Base-by-base conservation (phyloP, 2,888 invertebrate genomes). In the Spilarctia lutea region DNA sequence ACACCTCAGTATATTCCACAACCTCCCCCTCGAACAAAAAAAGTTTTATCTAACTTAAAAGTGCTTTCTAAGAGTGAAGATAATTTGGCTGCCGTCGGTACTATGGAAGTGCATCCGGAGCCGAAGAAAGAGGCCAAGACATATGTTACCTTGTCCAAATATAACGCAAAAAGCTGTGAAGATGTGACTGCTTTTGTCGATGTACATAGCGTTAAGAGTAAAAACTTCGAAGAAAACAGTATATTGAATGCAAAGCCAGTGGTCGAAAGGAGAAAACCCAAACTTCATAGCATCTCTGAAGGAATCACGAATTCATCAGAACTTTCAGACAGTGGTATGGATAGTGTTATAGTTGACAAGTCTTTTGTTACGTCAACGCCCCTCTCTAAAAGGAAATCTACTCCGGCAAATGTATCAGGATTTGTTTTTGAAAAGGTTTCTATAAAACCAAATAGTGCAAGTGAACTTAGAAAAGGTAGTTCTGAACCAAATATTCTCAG, bases 401-500 rank as follows among this genome's bases (percentile, higher is more conserved):
- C 91, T 74, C 90, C 91, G 27, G 88, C 88, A n/a, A 86, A 91
- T 75, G 87, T 90, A 85, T 88, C 92, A 79, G 90, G 90, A 85
- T 85, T 87, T 78, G 89, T 90, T 88, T 95, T 95, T 83, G 91
- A 93, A 78, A 95, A 91, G 91, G 94, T 94, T 84, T 79, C 84
- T 63, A 92, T 87, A 75, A 91, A 92, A 85, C 79, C 85, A 33
- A 85, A 78, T 67, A 89, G 91, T 91, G 90, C 85, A 67, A 89
- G 89, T 91, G 91, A 89, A 78, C 88, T 95, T 75, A 90, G 91
- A 79, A 94, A 92, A 82, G 94, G 94, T 81, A 88, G 83, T 85
- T 95, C 96, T 3, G 95, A 94, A 82, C 94, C 94, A 6, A 92
- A 95, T 81, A 92, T 94, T 83, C 87, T 92, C 10, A 92, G 92